Evolutionary conservation across 2,113 vertebrate genomes (phyloP), one percentile per base, ranked within the genome.

Genomic region (Vanacampus margaritifer): DNA sequence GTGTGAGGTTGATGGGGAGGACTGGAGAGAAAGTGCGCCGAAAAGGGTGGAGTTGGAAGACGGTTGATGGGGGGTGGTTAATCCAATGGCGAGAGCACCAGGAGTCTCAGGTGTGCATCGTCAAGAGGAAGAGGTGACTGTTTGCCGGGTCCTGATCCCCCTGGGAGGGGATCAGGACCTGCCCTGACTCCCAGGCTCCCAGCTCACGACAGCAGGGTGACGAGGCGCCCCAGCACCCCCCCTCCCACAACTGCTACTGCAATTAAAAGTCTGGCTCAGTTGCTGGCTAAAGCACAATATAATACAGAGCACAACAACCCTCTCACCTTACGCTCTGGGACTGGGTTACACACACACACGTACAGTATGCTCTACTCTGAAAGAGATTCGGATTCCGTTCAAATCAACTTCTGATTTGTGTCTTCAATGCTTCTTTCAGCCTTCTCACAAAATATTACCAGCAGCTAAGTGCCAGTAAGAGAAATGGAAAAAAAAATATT

Each of bases 21-120:
- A 64, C 9, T 43, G 64, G 57, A 28, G 23, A 46, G 43, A 17
- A 65, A 32, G 28, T 48, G 63, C 10, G 14, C 13, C 23, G 48
- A 51, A 53, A 51, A 35, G 36, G 64, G 35, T 39, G 48, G 46
- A n/a, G 21, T 23, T 71, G 16, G 67, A n/a, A 39, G 70, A 39
- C 1, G 1, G 36, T 48, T 32, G 50, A 24, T 5, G 41, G n/a
- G 24, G 71, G 36, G 21, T 21, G 45, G 23, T 53, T 5, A 39
- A 35, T n/a, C 28, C 19, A 17, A 53, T 21, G 48, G 65, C 46
- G 43, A 37, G 28, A 68, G 91, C 76, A 67, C 79, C 65, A 64
- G n/a, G 81, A 93, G 92, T 92, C 91, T 90, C 95, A 95, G 95
- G 95, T 96, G 95, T 94, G 87, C 87, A 86, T 89, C 92, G 89